Conservation (phyloP, 2,888 invertebrate species). For the Calliopum simillimum region DNA sequence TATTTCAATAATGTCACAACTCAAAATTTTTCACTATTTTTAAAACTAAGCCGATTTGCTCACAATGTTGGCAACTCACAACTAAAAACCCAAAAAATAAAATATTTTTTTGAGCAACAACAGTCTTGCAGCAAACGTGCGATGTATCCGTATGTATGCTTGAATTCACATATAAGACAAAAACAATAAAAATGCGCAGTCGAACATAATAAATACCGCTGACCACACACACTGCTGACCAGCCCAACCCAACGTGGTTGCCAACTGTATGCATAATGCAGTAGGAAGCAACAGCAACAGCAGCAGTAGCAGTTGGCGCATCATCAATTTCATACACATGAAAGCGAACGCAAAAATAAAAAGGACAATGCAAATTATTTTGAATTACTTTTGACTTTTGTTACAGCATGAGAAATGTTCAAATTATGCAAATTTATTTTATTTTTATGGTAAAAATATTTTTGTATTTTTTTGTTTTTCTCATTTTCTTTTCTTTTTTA, state of each 20-base stretch:
- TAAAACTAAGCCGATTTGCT: no score
- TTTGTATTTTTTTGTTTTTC: not conserved
- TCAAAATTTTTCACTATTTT: no score
- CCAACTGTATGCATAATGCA: conserved; percentile 35
- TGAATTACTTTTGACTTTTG: not conserved
- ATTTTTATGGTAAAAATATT: not conserved
- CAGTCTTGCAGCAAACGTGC: no score
- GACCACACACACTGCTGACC: conserved; percentile 16
- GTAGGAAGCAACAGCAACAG: conserved; percentile 20
- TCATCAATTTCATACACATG: conserved; percentile 10
- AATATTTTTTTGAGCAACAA: no score
- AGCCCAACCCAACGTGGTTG: conserved; percentile 13
- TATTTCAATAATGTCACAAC: no score
- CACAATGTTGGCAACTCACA: no score
- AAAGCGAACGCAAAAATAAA: not conserved
- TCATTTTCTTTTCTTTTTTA: conserved; percentile 20
- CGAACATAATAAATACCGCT: conserved; percentile 33
- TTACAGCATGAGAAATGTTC: not conserved
- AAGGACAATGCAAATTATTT: not conserved
- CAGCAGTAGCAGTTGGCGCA: not conserved
- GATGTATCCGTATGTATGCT: no score
- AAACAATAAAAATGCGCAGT: conserved; percentile 20
- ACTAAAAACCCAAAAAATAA: no score
- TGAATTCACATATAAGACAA: not conserved
- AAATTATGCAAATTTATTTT: conserved; percentile 28